Conservation (phyloP, 2,113 vertebrate species). For the Otus sunia region DNA sequence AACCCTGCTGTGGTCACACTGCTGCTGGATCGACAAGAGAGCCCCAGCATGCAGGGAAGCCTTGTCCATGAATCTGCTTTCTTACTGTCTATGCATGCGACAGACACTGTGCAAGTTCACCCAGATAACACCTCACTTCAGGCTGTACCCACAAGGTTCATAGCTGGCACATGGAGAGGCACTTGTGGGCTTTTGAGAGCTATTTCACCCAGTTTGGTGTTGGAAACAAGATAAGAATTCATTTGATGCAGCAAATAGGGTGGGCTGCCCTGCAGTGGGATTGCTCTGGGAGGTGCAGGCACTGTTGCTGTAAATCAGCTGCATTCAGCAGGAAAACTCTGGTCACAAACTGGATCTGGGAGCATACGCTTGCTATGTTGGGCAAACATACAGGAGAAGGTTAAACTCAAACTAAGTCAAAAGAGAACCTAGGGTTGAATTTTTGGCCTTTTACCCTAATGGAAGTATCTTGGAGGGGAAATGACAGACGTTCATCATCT, state of each 20-base stretch:
- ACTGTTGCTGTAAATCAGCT: not conserved
- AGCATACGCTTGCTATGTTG: accelerated
- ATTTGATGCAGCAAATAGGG: not conserved
- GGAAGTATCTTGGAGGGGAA: not conserved
- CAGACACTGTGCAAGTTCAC: not conserved
- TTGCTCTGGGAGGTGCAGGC: not conserved
- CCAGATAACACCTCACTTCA: not conserved
- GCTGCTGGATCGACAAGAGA: not conserved
- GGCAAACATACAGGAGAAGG: not conserved
- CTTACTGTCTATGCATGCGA: accelerated
- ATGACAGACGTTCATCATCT: not conserved
- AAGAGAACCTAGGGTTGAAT: not conserved
- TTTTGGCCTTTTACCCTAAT: not conserved
- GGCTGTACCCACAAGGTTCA: not conserved
- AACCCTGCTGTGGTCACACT: not conserved
- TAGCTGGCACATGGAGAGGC: not conserved
- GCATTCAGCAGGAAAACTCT: not conserved
- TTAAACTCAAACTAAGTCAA: not conserved
- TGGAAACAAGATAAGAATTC: not conserved
- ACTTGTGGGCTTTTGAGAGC: not conserved
- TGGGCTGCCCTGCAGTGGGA: not conserved
- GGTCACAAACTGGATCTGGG: not conserved
- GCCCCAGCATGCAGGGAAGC: not conserved
- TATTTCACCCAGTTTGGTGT: not conserved
- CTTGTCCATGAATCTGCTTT: not conserved